Conservation (phyloP, 2,888 invertebrate species). For the Morpho deidamia region DNA sequence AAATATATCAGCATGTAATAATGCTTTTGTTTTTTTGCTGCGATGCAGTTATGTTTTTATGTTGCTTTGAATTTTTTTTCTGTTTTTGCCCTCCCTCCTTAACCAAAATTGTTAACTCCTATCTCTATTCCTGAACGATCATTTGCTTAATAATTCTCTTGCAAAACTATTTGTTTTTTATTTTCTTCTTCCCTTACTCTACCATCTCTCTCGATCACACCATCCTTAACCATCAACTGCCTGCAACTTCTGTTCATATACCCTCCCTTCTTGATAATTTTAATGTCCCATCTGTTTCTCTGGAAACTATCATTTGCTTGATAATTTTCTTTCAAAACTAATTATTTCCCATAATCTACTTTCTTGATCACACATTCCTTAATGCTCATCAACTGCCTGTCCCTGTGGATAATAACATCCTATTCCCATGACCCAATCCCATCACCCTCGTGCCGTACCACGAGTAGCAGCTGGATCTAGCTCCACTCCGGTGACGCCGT, state of each 20-base stretch:
- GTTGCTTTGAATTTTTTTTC: conserved; percentile 70
- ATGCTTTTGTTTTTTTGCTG: conserved; percentile 66
- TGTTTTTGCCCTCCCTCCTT: conserved; percentile 41
- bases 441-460: conserved; percentile 30
- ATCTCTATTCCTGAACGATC: not conserved
- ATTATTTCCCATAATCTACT: not conserved
- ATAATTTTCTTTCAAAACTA: too few species aligned
- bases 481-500: conserved; percentile 63
- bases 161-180: not conserved
- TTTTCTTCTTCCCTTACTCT: not conserved
- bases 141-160: not conserved
- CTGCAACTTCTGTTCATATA: not conserved
- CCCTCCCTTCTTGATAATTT: too few species aligned
- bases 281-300: too few species aligned
- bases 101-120: not conserved
- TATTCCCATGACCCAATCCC: not conserved
- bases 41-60: conserved; percentile 55
- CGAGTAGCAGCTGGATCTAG: conserved; percentile 61
- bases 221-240: not conserved
- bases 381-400: not conserved
- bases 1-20: conserved; percentile 29
- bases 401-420: not conserved
- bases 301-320: too few species aligned
- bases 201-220: not conserved
- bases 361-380: not conserved